A percentile compares a stretch with the other conserved stretches of the same genome.
phyloP scores from a whole-genome alignment of 1,140 invertebrate genomes.

The Zaprionus capensis region DNA sequence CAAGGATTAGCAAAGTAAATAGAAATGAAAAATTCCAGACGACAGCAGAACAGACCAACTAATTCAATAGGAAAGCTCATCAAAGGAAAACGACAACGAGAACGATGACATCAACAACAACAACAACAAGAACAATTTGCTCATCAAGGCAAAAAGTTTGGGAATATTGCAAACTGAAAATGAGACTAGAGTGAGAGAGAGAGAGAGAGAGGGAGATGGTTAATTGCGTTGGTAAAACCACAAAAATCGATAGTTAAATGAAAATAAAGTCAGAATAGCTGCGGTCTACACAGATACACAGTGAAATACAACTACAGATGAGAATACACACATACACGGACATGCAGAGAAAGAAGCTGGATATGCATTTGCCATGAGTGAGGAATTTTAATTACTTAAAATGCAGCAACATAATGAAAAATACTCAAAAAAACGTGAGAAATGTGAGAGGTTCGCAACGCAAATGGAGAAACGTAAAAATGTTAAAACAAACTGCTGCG shows the following conservation, averaged over 20 bases:
- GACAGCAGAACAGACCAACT: conserved; percentile 16
- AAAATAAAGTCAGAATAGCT: conserved; percentile 52
- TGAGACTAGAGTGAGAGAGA: neutral
- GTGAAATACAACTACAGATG: conserved; percentile 15
- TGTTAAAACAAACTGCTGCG: conserved; percentile 54
- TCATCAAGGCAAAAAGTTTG: conserved; percentile 45
- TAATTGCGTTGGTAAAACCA: conserved; percentile 60
- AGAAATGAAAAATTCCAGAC: conserved; percentile 51
- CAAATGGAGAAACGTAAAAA: conserved; percentile 39
- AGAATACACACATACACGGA: neutral
- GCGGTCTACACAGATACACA: conserved; percentile 23
- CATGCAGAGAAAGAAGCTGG: neutral
- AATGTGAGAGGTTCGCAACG: conserved; percentile 11
- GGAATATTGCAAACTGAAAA: conserved; percentile 33
- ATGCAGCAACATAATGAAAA: conserved; percentile 49
- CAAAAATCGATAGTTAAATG: conserved; percentile 64
- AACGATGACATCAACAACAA: conserved; percentile 17
- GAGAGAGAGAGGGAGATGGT: conserved; percentile 25
- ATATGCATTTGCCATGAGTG: conserved; percentile 42
- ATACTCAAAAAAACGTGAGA: conserved; percentile 18
- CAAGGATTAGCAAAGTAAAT: conserved; percentile 60
- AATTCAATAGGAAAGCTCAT: conserved; percentile 11
- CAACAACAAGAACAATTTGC: conserved; percentile 26
- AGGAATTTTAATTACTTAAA: conserved; percentile 69
- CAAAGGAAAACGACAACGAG: conserved; percentile 15